Evolutionary conservation across 1,140 invertebrate species (phyloP), one percentile per base, ranked within the genome.

Genomic region (Drosophila miranda): DNA sequence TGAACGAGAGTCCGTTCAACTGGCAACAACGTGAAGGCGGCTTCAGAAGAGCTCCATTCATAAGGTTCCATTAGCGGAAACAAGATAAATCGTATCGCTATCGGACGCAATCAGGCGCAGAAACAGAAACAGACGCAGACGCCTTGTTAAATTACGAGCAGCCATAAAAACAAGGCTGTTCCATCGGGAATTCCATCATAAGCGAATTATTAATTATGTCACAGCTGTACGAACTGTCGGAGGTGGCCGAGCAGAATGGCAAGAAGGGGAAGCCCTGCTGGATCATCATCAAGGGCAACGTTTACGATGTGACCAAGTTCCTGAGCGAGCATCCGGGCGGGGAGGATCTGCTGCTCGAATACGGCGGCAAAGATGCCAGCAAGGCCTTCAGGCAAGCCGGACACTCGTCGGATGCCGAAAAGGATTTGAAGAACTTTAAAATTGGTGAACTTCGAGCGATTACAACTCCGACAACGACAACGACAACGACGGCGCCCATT

Each of bases 251-350:
- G 43, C 90, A 92, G 23, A 92, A 94, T 73, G 94, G 94, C 6
- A 90, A 90, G 51, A 87, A 92, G 19, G 92, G 92, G 9, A 59
- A 90, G 0, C 90, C 90, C 9, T 68, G 92, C 0, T 95, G 94
- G 94, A 88, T 95, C 6, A 91, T 95, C n/a, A 91, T 94, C 64
- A 92, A 93, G 63, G 93, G 94, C 59, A 86, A 78, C 23, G 93
- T 95, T 2, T 95, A 95, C 78, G 94, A 95, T 90, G 92, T 95
- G 45, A 95, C 94, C 6, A 89, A 91, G 14, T 95, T 94, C 69
- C 62, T 94, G 0, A 66, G 92, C 5, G 89, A 94, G 89, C 95
- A 95, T 91, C 95, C 95, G 1, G 95, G 94, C 7, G 95, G 94
- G 3, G 62, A 58, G 0, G 94, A 95, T 16, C 78, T 93, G 3